These are phyloP conservation scores for Eumeta japonica DNA, from an alignment of 1,140 invertebrate genomes.

Conservation along the genomic window DNA sequence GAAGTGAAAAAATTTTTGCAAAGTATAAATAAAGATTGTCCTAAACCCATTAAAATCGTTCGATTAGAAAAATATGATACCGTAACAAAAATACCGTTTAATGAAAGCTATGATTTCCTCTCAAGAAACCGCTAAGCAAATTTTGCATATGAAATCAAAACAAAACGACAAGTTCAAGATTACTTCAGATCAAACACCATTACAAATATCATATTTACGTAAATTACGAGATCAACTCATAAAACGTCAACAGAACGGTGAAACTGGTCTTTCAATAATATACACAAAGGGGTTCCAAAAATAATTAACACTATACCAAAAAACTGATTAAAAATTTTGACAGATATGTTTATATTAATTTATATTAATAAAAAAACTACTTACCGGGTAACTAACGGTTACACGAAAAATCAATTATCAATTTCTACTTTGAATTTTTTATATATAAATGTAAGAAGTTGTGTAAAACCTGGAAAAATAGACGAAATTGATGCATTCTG, in stretches of 20 bases:
- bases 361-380: background rate
- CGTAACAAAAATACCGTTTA: too few relatives aligned
- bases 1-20: too few relatives aligned
- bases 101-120: too few relatives aligned
- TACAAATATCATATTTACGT: conserved; percentile 9
- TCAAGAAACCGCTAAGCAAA: too few relatives aligned
- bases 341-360: too few relatives aligned
- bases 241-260: conserved; percentile 9
- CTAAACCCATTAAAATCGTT: too few relatives aligned
- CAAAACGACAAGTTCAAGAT: conserved; percentile 3
- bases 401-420: conserved; percentile 3
- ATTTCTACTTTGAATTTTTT: conserved; percentile 10
- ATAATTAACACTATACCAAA: conserved; percentile 6
- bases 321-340: too few relatives aligned
- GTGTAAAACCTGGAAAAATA: conserved; percentile 9
- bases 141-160: too few relatives aligned
- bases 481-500: conserved; percentile 8
- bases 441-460: conserved; percentile 13
- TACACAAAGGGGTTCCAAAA: conserved; percentile 17
- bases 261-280: conserved; percentile 14
- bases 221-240: too few relatives aligned
- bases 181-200: conserved; percentile 7
- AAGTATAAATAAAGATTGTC: too few relatives aligned
- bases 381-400: conserved; percentile 1
- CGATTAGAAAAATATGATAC: too few relatives aligned